These are phyloP conservation scores for Ernsta delagoae DNA, from an alignment of 2,888 invertebrate genomes.

Conservation along the genomic window DNA sequence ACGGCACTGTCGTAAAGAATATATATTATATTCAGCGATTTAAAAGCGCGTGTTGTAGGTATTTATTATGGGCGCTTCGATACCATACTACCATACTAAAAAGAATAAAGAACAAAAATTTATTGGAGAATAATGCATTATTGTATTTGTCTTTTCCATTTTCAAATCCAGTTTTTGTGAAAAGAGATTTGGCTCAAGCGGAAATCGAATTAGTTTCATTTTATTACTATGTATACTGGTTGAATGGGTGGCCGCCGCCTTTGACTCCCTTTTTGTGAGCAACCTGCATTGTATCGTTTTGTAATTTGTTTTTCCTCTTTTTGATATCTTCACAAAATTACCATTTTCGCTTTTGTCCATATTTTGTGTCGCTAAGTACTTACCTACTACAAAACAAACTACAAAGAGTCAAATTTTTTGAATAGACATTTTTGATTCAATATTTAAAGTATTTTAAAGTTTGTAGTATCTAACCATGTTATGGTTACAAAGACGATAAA, in stretches of 20 bases:
- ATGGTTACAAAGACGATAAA: too few species aligned
- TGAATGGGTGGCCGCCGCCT: constrained; percentile 41
- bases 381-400: too few species aligned
- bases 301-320: constrained; percentile 11
- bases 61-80: constrained; percentile 2
- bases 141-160: constrained; percentile 19
- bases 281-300: constrained; percentile 44
- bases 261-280: constrained; percentile 29
- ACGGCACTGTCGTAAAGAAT: constrained; percentile 2
- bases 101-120: too few species aligned
- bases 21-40: not conserved
- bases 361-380: too few species aligned
- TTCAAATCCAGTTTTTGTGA: constrained; percentile 43
- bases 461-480: too few species aligned
- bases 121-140: constrained; percentile 38
- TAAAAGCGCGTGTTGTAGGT: too few species aligned
- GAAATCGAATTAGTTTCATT: constrained; percentile 48
- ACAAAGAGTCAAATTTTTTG: too few species aligned
- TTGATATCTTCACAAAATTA: not conserved
- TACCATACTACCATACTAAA: too few species aligned
- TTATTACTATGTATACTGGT: constrained; percentile 48
- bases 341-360: not conserved
- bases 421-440: too few species aligned
- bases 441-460: too few species aligned
- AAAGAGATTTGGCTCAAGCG: constrained; percentile 42